Conservation (phyloP, 2,888 invertebrate genomes). For the Eudasyphora cyanicolor region DNA sequence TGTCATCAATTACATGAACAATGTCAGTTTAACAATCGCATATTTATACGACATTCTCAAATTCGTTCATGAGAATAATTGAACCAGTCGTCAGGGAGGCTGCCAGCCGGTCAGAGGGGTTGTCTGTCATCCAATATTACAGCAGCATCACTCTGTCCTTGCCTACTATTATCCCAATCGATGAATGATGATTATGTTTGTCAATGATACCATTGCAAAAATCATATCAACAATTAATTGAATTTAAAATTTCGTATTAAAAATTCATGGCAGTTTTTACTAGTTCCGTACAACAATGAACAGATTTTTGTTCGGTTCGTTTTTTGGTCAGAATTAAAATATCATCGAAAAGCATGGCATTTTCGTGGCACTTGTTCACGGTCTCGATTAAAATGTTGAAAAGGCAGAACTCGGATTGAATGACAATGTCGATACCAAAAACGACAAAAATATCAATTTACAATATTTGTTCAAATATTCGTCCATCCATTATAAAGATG, state of each 20-base stretch:
- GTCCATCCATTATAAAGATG: constrained; percentile 34
- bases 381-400: background rate
- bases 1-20: constrained; percentile 40
- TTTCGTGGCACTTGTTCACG: background rate
- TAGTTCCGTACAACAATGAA: background rate
- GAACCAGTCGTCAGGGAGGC: background rate
- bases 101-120: background rate
- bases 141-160: too few relatives aligned
- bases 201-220: background rate
- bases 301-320: background rate
- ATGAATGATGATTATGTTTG: constrained; percentile 43
- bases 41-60: background rate
- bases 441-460: constrained; percentile 30
- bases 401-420: background rate
- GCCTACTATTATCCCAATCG: background rate
- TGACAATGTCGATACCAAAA: constrained; percentile 5
- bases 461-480: constrained; percentile 30
- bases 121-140: background rate
- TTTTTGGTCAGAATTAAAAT: background rate
- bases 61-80: background rate
- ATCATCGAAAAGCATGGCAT: background rate
- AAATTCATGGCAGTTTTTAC: constrained; percentile 52
- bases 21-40: constrained; percentile 27
- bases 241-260: constrained; percentile 51
- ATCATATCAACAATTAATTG: constrained; percentile 51